Base-by-base conservation (phyloP, 2,113 vertebrate genomes). In the Scophthalmus maximus region DNA sequence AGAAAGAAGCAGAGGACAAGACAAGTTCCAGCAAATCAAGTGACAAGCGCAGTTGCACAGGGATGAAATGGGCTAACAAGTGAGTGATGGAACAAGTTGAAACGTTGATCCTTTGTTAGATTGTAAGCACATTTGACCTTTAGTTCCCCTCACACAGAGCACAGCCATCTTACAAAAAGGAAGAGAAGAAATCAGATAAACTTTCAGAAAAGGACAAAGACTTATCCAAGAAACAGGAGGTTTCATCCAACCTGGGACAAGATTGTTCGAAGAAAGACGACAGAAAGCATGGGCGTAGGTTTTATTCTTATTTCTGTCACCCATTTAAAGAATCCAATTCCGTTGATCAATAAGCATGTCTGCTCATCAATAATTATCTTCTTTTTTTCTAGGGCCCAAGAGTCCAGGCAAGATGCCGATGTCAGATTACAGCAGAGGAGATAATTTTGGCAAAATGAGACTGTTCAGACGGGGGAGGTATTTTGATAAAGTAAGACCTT, bases 181-280 rank as follows among this genome's bases (percentile, higher is more conserved):
- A 98, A 67, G 97, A 99, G 34, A 98, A 97, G 87, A 96, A 97
- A 64, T 93, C 92, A n/a, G 97, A 97, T 25, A 97, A 97, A 83
- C 88, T 89, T 0, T 94, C 95, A 71, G 97, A 97, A 65, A 98
- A 97, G 83, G 96, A 98, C 77, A 92, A 97, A 86, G 97, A 98
- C 46, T 2, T 68, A 15, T 81, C 79, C 59, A 98, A 97, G 90
- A 98, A 97, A 91, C 85, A 74, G 42, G 96, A 98, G 50, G 88
- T 89, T 50, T 93, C 94, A 56, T 94, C 94, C 58, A 91, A 88
- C 84, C 91, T 92, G 3, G 90, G 85, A 52, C 91, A 91, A 71
- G 95, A 97, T 30, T 81, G 91, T 25, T 57, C 87, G 42, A 97
- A 97, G 89, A 98, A 95, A 85, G 96, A 99, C 67, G 98, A 98